Percentiles rank a stretch among this genome's conserved stretches.
Conservation (phyloP, 2,113 vertebrate species). For the Bufo bufo region DNA sequence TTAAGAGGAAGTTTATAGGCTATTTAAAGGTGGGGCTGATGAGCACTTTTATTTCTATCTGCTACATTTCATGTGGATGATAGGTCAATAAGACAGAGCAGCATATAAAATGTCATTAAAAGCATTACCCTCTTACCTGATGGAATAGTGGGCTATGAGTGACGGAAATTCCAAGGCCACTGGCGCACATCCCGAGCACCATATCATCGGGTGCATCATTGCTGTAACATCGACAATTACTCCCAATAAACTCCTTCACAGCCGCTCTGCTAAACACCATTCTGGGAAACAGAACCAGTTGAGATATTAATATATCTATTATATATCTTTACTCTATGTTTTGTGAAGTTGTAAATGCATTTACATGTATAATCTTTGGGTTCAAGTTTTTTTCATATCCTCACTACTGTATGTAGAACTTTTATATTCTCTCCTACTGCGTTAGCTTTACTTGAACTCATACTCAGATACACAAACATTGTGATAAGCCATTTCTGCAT, state of each 20-base stretch:
- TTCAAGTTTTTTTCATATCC: too few species aligned
- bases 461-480: too few species aligned
- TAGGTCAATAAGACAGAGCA: background rate
- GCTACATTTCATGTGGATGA: background rate
- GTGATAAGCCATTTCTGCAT: too few species aligned
- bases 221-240: conserved; percentile 92
- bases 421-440: too few species aligned
- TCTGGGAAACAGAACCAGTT: conserved; percentile 66
- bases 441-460: too few species aligned
- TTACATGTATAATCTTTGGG: too few species aligned
- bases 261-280: conserved; percentile 94
- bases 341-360: too few species aligned
- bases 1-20: too few species aligned
- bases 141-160: conserved; percentile 96
- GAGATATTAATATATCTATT: background rate
- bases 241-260: conserved; percentile 80
- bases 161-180: conserved; percentile 85
- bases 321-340: too few species aligned
- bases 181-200: conserved; percentile 98
- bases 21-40: too few species aligned
- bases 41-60: too few species aligned
- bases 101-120: background rate
- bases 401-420: too few species aligned
- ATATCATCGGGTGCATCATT: conserved; percentile 93
- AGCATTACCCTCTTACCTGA: conserved; percentile 76